A percentile compares a stretch with the other conserved stretches of the same genome.
These are phyloP conservation scores for Lycaena phlaeas DNA, from an alignment of 2,888 invertebrate species.

Conservation along the genomic window DNA sequence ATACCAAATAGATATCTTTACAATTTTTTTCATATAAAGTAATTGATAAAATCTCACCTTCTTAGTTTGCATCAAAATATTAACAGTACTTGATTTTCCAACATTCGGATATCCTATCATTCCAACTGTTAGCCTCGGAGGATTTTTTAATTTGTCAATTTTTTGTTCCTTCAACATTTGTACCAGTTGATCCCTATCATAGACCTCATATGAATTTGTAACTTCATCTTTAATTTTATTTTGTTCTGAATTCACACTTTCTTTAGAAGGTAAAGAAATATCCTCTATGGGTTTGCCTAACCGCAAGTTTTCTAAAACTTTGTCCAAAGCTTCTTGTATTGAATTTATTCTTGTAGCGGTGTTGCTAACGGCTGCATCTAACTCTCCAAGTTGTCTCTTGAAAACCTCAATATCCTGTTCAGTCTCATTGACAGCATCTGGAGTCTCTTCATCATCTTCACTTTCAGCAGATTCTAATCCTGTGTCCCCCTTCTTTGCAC, in stretches of 20 bases:
- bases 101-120: conserved; percentile 99
- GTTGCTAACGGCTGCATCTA: conserved; percentile 67
- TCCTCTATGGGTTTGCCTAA: conserved; percentile 45
- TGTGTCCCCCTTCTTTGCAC: conserved; percentile 24
- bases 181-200: conserved; percentile 80
- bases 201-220: conserved; percentile 72
- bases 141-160: conserved; percentile 53
- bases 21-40: too few relatives aligned
- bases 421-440: conserved; percentile 34
- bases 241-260: conserved; percentile 14
- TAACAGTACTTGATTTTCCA: conserved; percentile 99
- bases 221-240: conserved; percentile 21
- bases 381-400: conserved; percentile 61
- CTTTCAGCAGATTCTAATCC: conserved; percentile 45
- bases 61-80: conserved; percentile 88
- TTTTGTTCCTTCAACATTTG: conserved; percentile 76
- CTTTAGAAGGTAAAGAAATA: conserved; percentile 13
- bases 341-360: conserved; percentile 69
- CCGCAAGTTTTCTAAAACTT: conserved; percentile 47
- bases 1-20: too few relatives aligned
- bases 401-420: conserved; percentile 60
- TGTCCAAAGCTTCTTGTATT: conserved; percentile 66
- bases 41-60: too few relatives aligned
- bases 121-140: conserved; percentile 84
- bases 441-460: conserved; percentile 25